Conservation (phyloP, 2,888 invertebrate genomes). For the Conops quadrifasciatus region DNA sequence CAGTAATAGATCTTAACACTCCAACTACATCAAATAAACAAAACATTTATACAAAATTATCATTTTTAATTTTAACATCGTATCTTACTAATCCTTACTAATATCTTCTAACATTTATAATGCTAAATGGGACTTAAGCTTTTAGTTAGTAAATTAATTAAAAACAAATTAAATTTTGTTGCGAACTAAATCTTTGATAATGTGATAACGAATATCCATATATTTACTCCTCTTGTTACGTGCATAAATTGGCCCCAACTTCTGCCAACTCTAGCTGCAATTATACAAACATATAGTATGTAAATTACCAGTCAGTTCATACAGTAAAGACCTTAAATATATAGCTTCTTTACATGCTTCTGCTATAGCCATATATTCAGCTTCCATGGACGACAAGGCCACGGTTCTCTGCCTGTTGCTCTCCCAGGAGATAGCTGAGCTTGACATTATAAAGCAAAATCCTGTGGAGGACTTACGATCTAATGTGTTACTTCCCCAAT, state of each 20-base stretch:
- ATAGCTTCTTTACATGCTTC: constrained; percentile 38
- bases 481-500: constrained; percentile 39
- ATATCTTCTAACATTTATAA: not conserved
- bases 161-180: not conserved
- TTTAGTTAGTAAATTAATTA: not conserved
- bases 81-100: not conserved
- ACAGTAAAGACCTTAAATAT: constrained; percentile 22
- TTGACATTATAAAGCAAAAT: constrained; percentile 35
- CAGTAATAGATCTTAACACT: too few relatives aligned
- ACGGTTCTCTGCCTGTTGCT: constrained; percentile 39
- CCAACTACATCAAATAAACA: constrained; percentile 1
- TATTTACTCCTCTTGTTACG: constrained; percentile 10
- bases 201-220: not conserved
- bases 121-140: constrained; percentile 9
- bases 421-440: constrained; percentile 38
- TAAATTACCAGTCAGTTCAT: constrained; percentile 9
- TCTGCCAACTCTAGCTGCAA: not conserved
- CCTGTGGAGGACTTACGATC: constrained; percentile 40
- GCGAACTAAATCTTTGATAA: not conserved
- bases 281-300: constrained; percentile 13
- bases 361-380: constrained; percentile 29
- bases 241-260: constrained; percentile 1
- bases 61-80: not conserved
- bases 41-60: not conserved
- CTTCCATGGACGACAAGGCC: constrained; percentile 43